Evolutionary conservation across 1,140 invertebrate species (phyloP).

Genomic region (Trinorchestia longiramus): DNA sequence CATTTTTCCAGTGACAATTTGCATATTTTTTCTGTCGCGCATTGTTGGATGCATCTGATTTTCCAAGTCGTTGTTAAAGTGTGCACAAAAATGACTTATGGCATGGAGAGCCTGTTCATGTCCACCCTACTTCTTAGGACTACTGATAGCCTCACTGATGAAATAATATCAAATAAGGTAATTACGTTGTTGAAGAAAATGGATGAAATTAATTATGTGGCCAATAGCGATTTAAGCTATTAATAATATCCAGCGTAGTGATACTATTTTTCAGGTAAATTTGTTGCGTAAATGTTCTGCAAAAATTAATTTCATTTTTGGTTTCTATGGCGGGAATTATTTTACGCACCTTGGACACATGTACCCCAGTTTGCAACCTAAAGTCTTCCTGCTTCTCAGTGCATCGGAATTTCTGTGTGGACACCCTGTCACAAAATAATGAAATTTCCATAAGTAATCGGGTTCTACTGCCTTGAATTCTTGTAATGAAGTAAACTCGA

Average conservation of each 20-base stretch:
- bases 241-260: background rate
- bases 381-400: background rate
- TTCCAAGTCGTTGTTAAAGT: no score
- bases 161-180: no score
- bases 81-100: no score
- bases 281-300: background rate
- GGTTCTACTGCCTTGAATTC: background rate
- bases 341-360: background rate
- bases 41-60: no score
- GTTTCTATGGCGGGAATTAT: background rate
- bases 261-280: background rate
- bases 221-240: background rate
- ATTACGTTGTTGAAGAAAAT: background rate
- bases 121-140: no score
- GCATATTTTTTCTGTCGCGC: no score
- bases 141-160: no score
- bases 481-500: background rate
- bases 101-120: no score
- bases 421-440: background rate
- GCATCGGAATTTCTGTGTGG: background rate
- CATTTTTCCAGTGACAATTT: background rate
- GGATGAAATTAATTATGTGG: background rate
- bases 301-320: background rate
- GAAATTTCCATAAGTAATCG: background rate
- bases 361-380: background rate